These are phyloP conservation scores for Ammodramus savannarum DNA, from an alignment of 2,113 vertebrate species.

Conservation along the genomic window DNA sequence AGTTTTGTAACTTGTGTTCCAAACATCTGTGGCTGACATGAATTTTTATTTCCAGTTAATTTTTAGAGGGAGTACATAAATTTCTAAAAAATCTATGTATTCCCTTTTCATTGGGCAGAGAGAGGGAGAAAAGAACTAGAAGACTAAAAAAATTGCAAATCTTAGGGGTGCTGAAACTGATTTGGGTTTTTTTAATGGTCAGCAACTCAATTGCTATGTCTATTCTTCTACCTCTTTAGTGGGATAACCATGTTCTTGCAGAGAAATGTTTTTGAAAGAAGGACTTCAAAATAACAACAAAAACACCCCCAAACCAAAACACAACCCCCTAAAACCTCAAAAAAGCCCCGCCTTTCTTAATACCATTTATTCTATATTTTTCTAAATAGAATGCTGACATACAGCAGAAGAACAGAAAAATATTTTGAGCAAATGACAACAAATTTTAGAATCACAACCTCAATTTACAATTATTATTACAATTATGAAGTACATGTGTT, in stretches of 20 bases:
- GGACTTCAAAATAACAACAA: not conserved
- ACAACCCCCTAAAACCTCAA: rapidly evolving
- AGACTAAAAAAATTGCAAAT: not conserved
- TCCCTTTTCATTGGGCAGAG: not conserved
- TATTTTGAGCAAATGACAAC: not conserved
- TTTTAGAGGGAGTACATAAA: not conserved
- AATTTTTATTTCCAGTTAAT: not conserved
- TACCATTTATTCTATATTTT: not conserved
- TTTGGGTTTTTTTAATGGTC: not conserved
- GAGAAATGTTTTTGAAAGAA: not conserved
- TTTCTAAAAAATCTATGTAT: not conserved
- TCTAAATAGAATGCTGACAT: not conserved
- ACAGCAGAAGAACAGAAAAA: not conserved
- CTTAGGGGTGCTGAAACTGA: not conserved
- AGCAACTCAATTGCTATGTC: not conserved
- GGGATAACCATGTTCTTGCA: not conserved
- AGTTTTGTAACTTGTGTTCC: not conserved
- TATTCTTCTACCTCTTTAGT: not conserved
- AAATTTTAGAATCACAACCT: not conserved
- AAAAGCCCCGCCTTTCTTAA: rapidly evolving
- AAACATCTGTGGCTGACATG: not conserved
- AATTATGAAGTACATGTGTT: not conserved
- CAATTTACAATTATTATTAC: rapidly evolving
- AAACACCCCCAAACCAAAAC: not conserved
- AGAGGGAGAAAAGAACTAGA: not conserved